Percentiles rank a stretch among this genome's conserved stretches.
phyloP scores from a whole-genome alignment of 2,113 vertebrate genomes.

The Cheilinus undulatus region DNA sequence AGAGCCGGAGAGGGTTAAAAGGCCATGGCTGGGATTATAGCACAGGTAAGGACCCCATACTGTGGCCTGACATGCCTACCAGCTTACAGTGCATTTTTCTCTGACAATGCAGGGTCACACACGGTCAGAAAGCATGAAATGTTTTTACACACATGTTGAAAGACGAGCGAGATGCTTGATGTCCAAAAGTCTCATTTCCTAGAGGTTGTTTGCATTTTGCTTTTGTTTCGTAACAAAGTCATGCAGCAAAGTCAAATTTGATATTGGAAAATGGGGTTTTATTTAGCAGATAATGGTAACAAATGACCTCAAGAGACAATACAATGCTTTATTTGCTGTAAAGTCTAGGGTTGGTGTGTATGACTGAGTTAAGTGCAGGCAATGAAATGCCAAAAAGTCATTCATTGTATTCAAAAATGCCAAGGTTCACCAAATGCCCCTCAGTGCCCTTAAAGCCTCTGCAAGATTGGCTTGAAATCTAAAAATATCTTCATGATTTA shows the following conservation, averaged over 20 bases:
- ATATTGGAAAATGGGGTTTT: neutral
- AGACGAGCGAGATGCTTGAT: constrained; percentile 59
- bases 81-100: constrained; percentile 83
- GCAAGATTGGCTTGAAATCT: too few relatives aligned
- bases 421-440: too few relatives aligned
- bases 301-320: constrained; percentile 32
- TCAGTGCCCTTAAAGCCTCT: too few relatives aligned
- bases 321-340: neutral
- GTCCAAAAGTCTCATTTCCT: constrained; percentile 39
- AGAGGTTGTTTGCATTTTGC: constrained; percentile 62
- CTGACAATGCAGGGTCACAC: constrained; percentile 78
- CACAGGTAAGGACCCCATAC: constrained; percentile 81
- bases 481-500: too few relatives aligned
- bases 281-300: neutral
- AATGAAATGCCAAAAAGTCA: too few relatives aligned
- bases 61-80: constrained; percentile 79
- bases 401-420: too few relatives aligned
- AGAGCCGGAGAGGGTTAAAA: constrained; percentile 75
- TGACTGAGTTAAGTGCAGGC: neutral
- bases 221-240: constrained; percentile 50
- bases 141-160: constrained; percentile 72
- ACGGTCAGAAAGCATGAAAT: constrained; percentile 73
- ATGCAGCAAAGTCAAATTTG: constrained; percentile 55
- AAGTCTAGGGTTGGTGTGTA: neutral
- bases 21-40: constrained; percentile 81